Percentiles rank a stretch among this genome's conserved stretches.
Evolutionary conservation across 2,888 invertebrate genomes (phyloP).

Genomic region (Dynastes grantii): DNA sequence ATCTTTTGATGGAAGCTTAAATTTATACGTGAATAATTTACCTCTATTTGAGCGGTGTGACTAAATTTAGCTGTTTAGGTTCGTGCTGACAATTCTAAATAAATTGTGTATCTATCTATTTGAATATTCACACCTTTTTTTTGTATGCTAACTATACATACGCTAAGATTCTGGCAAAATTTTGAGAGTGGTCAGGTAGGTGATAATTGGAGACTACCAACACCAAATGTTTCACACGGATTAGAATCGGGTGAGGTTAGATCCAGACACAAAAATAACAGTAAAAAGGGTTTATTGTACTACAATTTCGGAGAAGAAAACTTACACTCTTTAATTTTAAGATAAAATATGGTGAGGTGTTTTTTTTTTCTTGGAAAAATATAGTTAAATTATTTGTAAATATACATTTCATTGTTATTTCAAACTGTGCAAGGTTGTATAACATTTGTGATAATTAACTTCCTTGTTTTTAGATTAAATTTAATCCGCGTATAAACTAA

Average conservation of each 20-base stretch:
- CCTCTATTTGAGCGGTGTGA: neutral
- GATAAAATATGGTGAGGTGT: too few relatives aligned
- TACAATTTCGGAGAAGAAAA: too few relatives aligned
- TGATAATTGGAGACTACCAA: conserved; percentile 5
- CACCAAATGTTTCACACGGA: neutral
- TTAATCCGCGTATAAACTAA: too few relatives aligned
- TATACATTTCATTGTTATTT: too few relatives aligned
- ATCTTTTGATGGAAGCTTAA: neutral
- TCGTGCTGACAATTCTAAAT: neutral
- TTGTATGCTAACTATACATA: neutral
- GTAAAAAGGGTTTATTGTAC: too few relatives aligned
- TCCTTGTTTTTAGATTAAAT: too few relatives aligned
- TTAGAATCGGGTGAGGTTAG: neutral
- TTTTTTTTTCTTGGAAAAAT: too few relatives aligned
- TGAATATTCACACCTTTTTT: neutral
- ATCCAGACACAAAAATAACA: too few relatives aligned
- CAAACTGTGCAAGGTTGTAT: too few relatives aligned
- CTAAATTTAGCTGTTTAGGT: neutral
- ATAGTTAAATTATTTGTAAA: too few relatives aligned
- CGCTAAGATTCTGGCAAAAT: neutral
- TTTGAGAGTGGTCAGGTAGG: conserved; percentile 2
- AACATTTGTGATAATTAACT: too few relatives aligned
- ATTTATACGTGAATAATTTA: conserved; percentile 8
- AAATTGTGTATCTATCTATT: neutral
- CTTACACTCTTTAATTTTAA: too few relatives aligned